phyloP scores from a whole-genome alignment of 2,797 vertebrate genomes.

The Sebastiscus tertius region DNA sequence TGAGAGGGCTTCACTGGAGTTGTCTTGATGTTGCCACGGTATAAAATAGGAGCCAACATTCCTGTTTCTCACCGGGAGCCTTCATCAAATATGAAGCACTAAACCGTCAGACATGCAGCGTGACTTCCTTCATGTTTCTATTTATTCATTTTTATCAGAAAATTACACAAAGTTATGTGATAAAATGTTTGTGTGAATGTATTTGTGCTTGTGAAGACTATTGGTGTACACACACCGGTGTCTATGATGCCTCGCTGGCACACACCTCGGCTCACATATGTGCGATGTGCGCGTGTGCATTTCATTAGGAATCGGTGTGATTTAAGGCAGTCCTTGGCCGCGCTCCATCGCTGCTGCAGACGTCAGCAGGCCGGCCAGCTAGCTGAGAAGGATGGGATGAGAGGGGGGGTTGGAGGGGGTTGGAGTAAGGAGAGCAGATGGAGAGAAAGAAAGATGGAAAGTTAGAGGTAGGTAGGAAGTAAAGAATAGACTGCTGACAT shows the following conservation, averaged over 20 bases:
- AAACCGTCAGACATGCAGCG: background rate
- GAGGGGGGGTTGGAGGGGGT: background rate
- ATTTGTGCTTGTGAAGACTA: too few species aligned
- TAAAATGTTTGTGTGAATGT: background rate
- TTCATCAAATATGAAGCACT: conserved; percentile 24
- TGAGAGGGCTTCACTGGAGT: background rate
- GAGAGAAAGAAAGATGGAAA: conserved; percentile 34
- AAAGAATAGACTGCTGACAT: conserved; percentile 49
- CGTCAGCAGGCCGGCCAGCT: conserved; percentile 64
- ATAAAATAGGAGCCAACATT: conserved; percentile 16
- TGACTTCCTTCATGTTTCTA: background rate
- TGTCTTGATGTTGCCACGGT: background rate
- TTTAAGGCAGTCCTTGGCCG: conserved; percentile 67
- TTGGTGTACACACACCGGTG: background rate
- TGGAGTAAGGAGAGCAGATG: conserved; percentile 41
- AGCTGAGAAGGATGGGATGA: conserved; percentile 31
- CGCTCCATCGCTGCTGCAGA: conserved; percentile 63
- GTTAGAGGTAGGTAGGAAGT: conserved; percentile 45
- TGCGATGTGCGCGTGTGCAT: background rate
- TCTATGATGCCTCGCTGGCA: background rate
- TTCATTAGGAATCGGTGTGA: conserved; percentile 67
- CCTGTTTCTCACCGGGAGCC: background rate
- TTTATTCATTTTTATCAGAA: background rate
- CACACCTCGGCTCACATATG: conserved; percentile 18
- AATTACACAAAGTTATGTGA: background rate